Conservation (phyloP, 2,888 invertebrate genomes). For the Iphiclides podalirius region DNA sequence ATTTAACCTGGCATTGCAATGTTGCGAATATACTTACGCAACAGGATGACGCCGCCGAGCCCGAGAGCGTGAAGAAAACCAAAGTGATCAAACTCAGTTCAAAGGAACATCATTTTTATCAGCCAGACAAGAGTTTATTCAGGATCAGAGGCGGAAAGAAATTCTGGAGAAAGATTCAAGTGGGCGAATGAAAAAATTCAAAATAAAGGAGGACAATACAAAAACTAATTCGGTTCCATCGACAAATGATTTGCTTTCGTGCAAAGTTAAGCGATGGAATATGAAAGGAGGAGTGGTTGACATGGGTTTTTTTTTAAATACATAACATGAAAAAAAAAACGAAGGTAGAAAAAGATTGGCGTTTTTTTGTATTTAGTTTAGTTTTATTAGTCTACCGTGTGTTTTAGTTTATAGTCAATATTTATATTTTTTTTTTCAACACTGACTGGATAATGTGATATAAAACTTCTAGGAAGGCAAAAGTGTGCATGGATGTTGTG, state of each 20-base stretch:
- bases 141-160: background rate
- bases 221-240: background rate
- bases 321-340: background rate
- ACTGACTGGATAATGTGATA: no score
- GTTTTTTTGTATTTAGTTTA: background rate
- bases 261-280: background rate
- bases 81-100: constrained; percentile 1
- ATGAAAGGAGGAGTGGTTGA: background rate
- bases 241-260: background rate
- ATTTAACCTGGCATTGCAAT: background rate
- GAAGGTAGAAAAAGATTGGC: background rate
- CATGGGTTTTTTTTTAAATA: background rate
- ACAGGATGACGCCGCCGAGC: constrained; percentile 1
- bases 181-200: background rate
- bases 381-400: background rate
- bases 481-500: background rate
- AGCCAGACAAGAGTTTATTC: background rate
- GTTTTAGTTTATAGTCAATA: no score
- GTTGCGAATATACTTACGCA: background rate
- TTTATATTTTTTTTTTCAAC: no score
- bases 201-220: background rate
- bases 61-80: constrained; percentile 1
- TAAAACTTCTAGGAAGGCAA: no score
- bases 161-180: background rate
- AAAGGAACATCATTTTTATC: background rate